phyloP scores from a whole-genome alignment of 2,113 vertebrate species.

The Coreoperca whiteheadi region DNA sequence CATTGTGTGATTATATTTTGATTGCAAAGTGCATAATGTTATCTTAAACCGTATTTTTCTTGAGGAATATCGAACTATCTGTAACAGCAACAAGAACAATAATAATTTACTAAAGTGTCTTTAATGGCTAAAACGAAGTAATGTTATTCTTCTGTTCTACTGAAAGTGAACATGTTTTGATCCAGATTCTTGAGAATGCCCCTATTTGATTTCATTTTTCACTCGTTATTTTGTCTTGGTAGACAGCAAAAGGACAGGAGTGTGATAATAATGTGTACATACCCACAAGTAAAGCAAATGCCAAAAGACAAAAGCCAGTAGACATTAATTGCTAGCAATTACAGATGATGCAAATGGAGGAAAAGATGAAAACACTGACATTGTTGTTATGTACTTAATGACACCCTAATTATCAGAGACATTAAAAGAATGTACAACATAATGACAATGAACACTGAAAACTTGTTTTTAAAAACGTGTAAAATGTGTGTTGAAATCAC shows the following conservation, averaged over 20 bases:
- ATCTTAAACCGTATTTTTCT: slow-evolving; percentile 48
- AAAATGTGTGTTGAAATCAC: slow-evolving; percentile 36
- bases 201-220: not conserved
- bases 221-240: not conserved
- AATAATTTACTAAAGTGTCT: slow-evolving; percentile 39
- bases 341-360: slow-evolving; percentile 32
- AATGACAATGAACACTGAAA: slow-evolving; percentile 26
- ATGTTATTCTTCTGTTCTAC: not conserved
- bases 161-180: slow-evolving; percentile 34
- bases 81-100: slow-evolving; percentile 43
- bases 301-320: slow-evolving; percentile 45
- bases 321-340: slow-evolving; percentile 57
- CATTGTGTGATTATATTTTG: slow-evolving; percentile 59
- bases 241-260: not conserved
- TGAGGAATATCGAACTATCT: slow-evolving; percentile 37
- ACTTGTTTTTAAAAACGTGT: slow-evolving; percentile 42
- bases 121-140: slow-evolving; percentile 13
- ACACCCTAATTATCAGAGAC: slow-evolving; percentile 32
- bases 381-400: slow-evolving; percentile 37
- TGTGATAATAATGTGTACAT: slow-evolving; percentile 34
- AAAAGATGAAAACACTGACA: slow-evolving; percentile 45
- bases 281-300: slow-evolving; percentile 25
- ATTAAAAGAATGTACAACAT: slow-evolving; percentile 57
- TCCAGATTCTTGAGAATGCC: not conserved
- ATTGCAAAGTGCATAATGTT: slow-evolving; percentile 52